Evolutionary conservation across 2,888 invertebrate species (phyloP).

Genomic region (Dolomedes plantarius): DNA sequence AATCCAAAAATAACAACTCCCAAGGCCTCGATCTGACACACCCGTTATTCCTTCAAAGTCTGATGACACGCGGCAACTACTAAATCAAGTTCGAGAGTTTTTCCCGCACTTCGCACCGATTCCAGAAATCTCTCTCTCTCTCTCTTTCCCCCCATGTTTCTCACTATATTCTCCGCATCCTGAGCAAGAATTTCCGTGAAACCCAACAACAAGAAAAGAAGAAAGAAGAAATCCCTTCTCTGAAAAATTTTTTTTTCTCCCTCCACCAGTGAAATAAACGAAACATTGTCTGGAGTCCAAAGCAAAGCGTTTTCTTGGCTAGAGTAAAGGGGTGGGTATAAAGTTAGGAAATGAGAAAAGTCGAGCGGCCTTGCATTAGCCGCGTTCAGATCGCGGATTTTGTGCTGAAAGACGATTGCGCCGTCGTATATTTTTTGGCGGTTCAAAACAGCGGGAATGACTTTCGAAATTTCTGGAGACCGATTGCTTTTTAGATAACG

Average conservation of each 20-base stretch:
- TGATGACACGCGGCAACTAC: background rate
- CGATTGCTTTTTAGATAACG: too few relatives aligned
- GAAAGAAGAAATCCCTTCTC: background rate
- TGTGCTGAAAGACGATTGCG: background rate
- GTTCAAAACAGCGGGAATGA: too few relatives aligned
- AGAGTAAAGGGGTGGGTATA: background rate
- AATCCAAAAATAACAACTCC: background rate
- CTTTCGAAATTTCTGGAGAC: too few relatives aligned
- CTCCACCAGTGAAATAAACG: background rate
- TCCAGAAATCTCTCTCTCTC: background rate
- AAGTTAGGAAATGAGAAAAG: background rate
- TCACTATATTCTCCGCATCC: background rate
- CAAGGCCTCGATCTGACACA: conserved; percentile 12
- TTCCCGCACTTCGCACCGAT: background rate
- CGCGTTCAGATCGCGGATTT: background rate
- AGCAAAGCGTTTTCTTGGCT: conserved; percentile 8
- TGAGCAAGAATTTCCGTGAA: background rate
- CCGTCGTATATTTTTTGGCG: background rate
- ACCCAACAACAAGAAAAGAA: background rate
- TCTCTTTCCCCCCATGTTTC: background rate
- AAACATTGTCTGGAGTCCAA: conserved; percentile 4
- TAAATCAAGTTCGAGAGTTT: conserved; percentile 9
- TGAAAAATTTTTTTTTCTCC: background rate
- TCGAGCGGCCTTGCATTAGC: background rate
- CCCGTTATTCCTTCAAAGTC: conserved; percentile 5